These are phyloP conservation scores for Hirudinaria manillensis DNA, from an alignment of 2,888 invertebrate genomes.

Conservation along the genomic window DNA sequence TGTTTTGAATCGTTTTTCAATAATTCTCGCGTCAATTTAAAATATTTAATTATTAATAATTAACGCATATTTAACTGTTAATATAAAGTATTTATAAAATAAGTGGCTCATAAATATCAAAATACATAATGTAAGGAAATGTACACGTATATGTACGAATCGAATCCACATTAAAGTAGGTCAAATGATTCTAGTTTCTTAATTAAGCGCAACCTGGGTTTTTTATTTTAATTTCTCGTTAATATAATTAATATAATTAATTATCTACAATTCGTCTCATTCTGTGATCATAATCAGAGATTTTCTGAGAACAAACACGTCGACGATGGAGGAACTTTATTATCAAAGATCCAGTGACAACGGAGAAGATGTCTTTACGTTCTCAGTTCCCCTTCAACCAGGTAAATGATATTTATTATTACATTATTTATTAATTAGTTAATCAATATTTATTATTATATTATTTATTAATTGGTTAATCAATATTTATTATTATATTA, in stretches of 20 bases:
- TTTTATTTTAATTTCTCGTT: too few relatives aligned
- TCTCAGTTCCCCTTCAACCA: conserved; percentile 39
- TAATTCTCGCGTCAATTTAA: not conserved
- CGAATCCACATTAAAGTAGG: too few relatives aligned
- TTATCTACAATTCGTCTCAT: too few relatives aligned
- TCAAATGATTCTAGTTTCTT: too few relatives aligned
- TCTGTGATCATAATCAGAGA: too few relatives aligned
- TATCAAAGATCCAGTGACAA: conserved; percentile 46
- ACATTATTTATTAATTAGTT: too few relatives aligned
- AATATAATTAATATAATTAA: too few relatives aligned
- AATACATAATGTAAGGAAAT: too few relatives aligned
- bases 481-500: not conserved
- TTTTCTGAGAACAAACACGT: conserved; percentile 23
- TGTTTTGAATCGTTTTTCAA: not conserved
- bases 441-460: conserved; percentile 2
- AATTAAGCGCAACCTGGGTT: too few relatives aligned
- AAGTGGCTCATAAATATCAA: too few relatives aligned
- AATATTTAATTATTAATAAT: conserved; percentile 1
- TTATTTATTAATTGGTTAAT: conserved; percentile 29
- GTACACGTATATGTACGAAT: too few relatives aligned
- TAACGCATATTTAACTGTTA: not conserved
- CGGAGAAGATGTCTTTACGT: conserved; percentile 39
- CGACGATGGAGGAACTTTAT: conserved; percentile 46
- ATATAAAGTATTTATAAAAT: not conserved
- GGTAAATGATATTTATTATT: conserved; percentile 32